Evolutionary conservation across 1,140 invertebrate species (phyloP).

Genomic region (Drosophila fuyamai): DNA sequence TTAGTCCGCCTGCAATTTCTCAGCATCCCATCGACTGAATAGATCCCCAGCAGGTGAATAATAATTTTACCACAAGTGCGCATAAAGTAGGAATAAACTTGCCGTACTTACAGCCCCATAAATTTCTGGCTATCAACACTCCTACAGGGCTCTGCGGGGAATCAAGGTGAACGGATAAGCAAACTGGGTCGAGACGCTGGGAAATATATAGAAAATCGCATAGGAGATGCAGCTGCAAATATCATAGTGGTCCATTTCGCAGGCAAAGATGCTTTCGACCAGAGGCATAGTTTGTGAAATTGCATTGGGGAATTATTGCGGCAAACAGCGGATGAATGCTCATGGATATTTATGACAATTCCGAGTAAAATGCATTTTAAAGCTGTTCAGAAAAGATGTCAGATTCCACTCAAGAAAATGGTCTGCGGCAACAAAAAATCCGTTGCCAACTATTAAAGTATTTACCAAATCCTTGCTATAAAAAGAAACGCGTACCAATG

Average conservation of each 20-base stretch:
- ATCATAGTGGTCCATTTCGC: constrained; percentile 15
- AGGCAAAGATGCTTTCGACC: constrained; percentile 2
- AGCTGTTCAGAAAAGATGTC: not conserved
- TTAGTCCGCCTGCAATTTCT: constrained; percentile 21
- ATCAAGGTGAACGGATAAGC: constrained; percentile 14
- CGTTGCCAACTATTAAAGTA: constrained; percentile 46
- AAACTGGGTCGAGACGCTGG: constrained; percentile 24
- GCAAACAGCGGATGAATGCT: constrained; percentile 18
- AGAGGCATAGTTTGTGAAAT: constrained; percentile 36
- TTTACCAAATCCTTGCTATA: constrained; percentile 34
- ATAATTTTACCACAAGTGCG: constrained; percentile 30
- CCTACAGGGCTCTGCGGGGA: not conserved
- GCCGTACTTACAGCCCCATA: constrained; percentile 45
- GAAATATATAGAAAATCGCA: constrained; percentile 26
- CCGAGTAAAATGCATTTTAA: constrained; percentile 22
- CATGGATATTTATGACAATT: constrained; percentile 37
- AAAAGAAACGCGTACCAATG: constrained; percentile 30
- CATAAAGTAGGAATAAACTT: constrained; percentile 50
- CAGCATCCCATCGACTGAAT: not conserved
- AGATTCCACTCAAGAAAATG: not conserved
- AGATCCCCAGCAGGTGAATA: constrained; percentile 39
- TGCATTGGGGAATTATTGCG: constrained; percentile 38
- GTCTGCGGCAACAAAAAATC: constrained; percentile 17
- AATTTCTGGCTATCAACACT: constrained; percentile 51
- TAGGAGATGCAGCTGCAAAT: constrained; percentile 20